Base-by-base conservation (phyloP, 2,888 invertebrate genomes). In the Ryuthela nishihirai region DNA sequence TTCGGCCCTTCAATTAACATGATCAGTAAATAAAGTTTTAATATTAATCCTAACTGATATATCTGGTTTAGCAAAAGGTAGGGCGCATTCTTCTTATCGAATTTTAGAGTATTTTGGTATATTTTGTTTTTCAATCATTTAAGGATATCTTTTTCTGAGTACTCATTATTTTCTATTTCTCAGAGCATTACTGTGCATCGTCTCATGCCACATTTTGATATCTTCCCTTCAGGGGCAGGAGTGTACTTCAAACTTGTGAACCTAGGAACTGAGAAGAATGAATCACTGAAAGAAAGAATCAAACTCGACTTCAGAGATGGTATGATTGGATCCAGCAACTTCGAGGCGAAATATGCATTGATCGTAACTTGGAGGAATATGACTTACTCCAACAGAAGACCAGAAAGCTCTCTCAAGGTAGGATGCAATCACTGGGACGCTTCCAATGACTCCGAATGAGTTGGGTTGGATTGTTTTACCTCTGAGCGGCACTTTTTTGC, bases 321-420 rank as follows among this genome's bases (percentile, higher is more conserved):
- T 62, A 65, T 72, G 72, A 54, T 70, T 47, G 95, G 97, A 0
- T 85, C 93, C 0, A 87, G 89, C 38, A 85, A 86, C 2, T 98
- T 97, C 76, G 81, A 84, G 66, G 93, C 97, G 0, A 91, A 93
- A 72, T 93, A 93, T 71, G 89, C 85, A 3, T 78, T 90, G 55
- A 87, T 93, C 60, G 82, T 89, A 50, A 97, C 97, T 0, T 98
- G 97, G 98, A 91, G 90, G 74, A 95, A 97, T 75, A 85, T 95
- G 76, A 88, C 92, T 0, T 93, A 93, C 73, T 83, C 88, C 70
- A 64, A 66, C 43, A 50, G 54, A n/a, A 35, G 50, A 17, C 46
- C 54, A 2, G 53, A 52, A 23, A 52, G 41, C 18, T 15, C 15
- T 12, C 34, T 65, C n/a, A 54, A 56, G 15, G 54, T 47, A 46